These are phyloP conservation scores for Furcifer pardalis DNA, from an alignment of 2,797 vertebrate species.

Conservation along the genomic window DNA sequence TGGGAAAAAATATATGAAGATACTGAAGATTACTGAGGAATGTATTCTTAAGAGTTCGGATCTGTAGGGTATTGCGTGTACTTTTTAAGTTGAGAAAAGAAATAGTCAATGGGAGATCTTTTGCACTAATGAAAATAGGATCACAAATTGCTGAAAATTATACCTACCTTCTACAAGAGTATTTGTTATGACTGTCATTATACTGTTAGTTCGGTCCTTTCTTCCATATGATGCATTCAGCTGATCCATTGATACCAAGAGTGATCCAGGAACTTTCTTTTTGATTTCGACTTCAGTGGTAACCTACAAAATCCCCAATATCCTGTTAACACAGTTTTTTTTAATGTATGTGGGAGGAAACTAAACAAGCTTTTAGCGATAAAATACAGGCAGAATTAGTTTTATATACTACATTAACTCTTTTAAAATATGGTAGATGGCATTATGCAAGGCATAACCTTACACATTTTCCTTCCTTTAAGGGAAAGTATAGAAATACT, in stretches of 20 bases:
- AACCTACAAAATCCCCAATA: slow-evolving; percentile 67
- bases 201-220: slow-evolving; percentile 94
- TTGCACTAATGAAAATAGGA: neutral
- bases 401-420: neutral
- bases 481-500: no score
- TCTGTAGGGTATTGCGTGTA: neutral
- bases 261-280: slow-evolving; percentile 95
- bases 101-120: slow-evolving; percentile 9
- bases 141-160: slow-evolving; percentile 14
- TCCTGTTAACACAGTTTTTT: neutral
- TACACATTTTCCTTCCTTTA: no score
- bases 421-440: no score
- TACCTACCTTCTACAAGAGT: slow-evolving; percentile 92
- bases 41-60: neutral
- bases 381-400: neutral
- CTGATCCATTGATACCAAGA: slow-evolving; percentile 97
- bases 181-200: slow-evolving; percentile 95
- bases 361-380: neutral
- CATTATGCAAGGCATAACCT: no score
- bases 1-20: neutral
- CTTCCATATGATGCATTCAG: slow-evolving; percentile 93
- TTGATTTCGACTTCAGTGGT: slow-evolving; percentile 93
- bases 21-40: neutral
- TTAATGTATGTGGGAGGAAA: neutral
- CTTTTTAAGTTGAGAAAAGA: neutral